Conservation (phyloP, 2,888 invertebrate species). For the Tenthredo notha region DNA sequence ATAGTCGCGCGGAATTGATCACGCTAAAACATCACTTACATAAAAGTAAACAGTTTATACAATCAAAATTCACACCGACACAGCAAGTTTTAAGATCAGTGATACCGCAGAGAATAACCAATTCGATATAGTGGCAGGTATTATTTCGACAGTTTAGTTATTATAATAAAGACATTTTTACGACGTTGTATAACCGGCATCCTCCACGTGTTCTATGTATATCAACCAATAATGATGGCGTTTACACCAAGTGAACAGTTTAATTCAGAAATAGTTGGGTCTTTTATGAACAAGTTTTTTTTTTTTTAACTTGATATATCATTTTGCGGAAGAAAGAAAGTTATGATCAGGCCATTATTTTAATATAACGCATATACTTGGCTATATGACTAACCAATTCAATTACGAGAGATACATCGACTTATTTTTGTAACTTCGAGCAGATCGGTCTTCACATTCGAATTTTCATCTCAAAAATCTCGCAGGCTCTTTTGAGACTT, state of each 20-base stretch:
- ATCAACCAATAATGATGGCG: no score
- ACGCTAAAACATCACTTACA: neutral
- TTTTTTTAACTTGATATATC: neutral
- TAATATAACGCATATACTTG: neutral
- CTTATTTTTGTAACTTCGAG: neutral
- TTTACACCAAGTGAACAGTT: neutral
- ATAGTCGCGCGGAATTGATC: neutral
- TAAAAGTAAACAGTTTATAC: neutral
- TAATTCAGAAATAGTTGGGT: neutral
- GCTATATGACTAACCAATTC: neutral
- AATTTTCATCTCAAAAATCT: neutral
- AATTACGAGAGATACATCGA: no score
- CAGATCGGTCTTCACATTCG: neutral
- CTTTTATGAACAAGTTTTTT: neutral
- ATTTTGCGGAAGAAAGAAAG: neutral
- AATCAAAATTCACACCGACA: neutral
- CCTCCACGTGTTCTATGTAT: neutral
- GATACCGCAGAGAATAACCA: neutral
- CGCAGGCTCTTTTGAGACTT: no score
- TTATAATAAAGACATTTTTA: neutral
- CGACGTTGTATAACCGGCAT: neutral
- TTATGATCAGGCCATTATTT: neutral
- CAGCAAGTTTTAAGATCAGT: neutral
- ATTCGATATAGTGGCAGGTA: neutral
- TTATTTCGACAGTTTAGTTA: neutral